Evolutionary conservation across 2,797 vertebrate species (phyloP), one percentile per base, ranked within the genome.

Genomic region (Hemitrygon akajei): DNA sequence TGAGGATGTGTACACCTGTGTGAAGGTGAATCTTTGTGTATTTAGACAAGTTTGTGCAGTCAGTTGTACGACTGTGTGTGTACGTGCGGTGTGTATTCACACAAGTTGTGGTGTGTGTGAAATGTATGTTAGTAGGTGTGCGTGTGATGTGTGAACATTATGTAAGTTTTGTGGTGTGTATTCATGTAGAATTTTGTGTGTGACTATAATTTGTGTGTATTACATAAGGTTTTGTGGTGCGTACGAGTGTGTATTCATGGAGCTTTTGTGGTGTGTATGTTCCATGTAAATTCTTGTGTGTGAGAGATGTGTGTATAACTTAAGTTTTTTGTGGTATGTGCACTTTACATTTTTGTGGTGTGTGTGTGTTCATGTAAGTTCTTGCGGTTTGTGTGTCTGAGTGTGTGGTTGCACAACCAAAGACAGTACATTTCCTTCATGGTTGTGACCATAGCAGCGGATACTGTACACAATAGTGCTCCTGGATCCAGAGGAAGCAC

Each of bases 401-500:
- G 20, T 89, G 58, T 73, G 86, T 89, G 58, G 12, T 66, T 69
- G 58, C 30, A 66, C 34, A 66, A 66, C 60, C 86, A 89, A 30
- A 66, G 82, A 86, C 30, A 27, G n/a, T 37, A 89, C 0, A 27
- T 34, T 66, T 89, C 86, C 60, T 89, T 89, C 86, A 66, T 89
- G 60, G 60, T 20, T 89, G 12, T 30, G 34, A 7, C 86, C n/a
- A 30, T 37, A 66, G 86, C 86, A 89, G 63, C 16, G 60, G 30
- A 34, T 34, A 89, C 58, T 89, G 86, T 89, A 34, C 86, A 89
- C n/a, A 7, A 89, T 20, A 60, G n/a, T 89, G 86, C 58, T 66
- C 58, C 60, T 89, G 82, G 47, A 58, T 47, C 80, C 9, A 60
- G 56, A 86, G 82, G 56, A 86, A 63, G 25, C 86, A 89, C 84